phyloP scores from a whole-genome alignment of 2,888 invertebrate species.

The Microplitis deprimator region DNA sequence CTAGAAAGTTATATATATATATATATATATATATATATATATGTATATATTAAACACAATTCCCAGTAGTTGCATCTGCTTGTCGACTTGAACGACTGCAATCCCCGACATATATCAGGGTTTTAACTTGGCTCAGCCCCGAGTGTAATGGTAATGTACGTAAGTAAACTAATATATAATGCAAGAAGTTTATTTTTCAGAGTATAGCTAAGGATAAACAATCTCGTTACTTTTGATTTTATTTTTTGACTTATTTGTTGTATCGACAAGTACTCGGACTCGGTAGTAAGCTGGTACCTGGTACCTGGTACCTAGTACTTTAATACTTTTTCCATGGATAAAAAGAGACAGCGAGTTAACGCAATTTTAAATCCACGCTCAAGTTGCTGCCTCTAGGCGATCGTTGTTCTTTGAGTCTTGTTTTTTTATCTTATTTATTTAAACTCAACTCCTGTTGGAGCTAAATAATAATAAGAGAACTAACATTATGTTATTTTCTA shows the following conservation, averaged over 20 bases:
- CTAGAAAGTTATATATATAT: too few relatives aligned
- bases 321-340: background rate
- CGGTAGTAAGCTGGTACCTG: background rate
- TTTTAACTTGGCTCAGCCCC: background rate
- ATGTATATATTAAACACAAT: background rate
- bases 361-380: conserved; percentile 27
- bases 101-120: background rate
- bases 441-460: background rate
- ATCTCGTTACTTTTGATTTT: background rate
- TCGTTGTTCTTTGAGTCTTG: background rate
- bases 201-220: background rate
- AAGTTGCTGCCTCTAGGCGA: background rate
- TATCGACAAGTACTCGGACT: background rate
- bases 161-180: conserved; percentile 1
- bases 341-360: conserved; percentile 44
- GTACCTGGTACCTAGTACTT: background rate
- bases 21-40: too few relatives aligned
- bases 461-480: background rate
- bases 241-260: background rate
- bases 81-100: background rate
- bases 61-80: background rate
- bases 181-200: background rate
- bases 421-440: background rate
- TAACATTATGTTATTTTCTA: background rate
- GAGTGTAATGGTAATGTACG: background rate